Percentiles rank a stretch among this genome's conserved stretches.
Evolutionary conservation across 2,888 invertebrate genomes (phyloP).

Genomic region (Lutraria lutraria): DNA sequence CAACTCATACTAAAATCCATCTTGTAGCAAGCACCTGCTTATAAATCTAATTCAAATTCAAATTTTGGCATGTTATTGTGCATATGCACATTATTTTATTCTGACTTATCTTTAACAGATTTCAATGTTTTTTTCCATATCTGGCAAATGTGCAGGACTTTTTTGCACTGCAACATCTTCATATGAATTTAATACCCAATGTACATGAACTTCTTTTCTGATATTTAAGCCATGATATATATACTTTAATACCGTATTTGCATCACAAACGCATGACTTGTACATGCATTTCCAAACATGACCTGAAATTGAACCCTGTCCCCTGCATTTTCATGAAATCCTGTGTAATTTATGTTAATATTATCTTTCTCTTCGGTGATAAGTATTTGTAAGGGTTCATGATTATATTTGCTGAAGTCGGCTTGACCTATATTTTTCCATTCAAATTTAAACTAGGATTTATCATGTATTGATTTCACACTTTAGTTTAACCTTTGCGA

Average conservation of each 20-base stretch:
- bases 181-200: background rate
- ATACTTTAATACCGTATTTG: no score
- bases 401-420: background rate
- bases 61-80: no score
- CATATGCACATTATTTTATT: no score
- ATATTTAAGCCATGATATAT: background rate
- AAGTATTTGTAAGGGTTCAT: background rate
- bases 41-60: no score
- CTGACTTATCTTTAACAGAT: background rate
- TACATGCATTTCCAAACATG: background rate
- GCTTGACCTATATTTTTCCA: background rate
- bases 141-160: background rate
- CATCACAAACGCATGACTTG: background rate
- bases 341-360: background rate
- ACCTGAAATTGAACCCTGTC: background rate
- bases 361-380: background rate
- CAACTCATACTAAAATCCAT: no score
- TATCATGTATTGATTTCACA: slow-evolving; percentile 3
- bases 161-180: background rate
- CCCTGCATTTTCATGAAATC: background rate
- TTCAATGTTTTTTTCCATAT: background rate
- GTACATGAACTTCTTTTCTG: background rate
- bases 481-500: no score
- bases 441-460: background rate
- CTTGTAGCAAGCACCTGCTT: no score